Evolutionary conservation across 1,140 invertebrate species (phyloP).

Genomic region (Drosophila simulans): DNA sequence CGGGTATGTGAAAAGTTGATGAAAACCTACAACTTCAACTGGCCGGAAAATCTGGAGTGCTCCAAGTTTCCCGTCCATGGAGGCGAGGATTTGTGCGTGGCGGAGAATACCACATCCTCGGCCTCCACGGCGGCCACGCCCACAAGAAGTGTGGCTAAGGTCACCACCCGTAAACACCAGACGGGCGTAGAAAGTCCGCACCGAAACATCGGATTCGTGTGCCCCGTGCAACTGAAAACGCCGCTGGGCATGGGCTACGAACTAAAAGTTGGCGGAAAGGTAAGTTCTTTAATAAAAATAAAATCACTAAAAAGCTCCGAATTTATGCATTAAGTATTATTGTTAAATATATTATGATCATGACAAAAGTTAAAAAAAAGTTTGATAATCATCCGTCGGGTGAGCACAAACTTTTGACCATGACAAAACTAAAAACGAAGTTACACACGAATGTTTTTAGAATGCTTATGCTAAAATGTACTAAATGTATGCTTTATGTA

Average conservation of each 20-base stretch:
- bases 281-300: constrained; percentile 83
- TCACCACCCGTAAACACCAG: constrained; percentile 75
- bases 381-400: too few relatives aligned
- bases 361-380: too few relatives aligned
- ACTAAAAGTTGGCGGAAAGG: constrained; percentile 92
- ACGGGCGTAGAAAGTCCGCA: constrained; percentile 66
- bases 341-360: too few relatives aligned
- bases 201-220: constrained; percentile 92
- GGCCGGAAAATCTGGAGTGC: constrained; percentile 97
- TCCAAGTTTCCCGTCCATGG: constrained; percentile 92
- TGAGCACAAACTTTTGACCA: too few relatives aligned
- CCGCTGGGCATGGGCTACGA: constrained; percentile 91
- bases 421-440: too few relatives aligned
- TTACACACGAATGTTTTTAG: too few relatives aligned
- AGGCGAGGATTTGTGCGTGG: constrained; percentile 92
- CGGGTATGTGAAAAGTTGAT: constrained; percentile 96
- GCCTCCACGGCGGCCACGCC: constrained; percentile 67
- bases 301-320: background rate
- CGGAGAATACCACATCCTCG: constrained; percentile 89
- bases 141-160: constrained; percentile 64
- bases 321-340: too few relatives aligned
- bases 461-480: too few relatives aligned
- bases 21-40: constrained; percentile 96
- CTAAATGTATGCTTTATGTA: background rate
- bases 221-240: constrained; percentile 93